These are phyloP conservation scores for Odontomyia ornata DNA, from an alignment of 2,888 invertebrate genomes.

Conservation along the genomic window DNA sequence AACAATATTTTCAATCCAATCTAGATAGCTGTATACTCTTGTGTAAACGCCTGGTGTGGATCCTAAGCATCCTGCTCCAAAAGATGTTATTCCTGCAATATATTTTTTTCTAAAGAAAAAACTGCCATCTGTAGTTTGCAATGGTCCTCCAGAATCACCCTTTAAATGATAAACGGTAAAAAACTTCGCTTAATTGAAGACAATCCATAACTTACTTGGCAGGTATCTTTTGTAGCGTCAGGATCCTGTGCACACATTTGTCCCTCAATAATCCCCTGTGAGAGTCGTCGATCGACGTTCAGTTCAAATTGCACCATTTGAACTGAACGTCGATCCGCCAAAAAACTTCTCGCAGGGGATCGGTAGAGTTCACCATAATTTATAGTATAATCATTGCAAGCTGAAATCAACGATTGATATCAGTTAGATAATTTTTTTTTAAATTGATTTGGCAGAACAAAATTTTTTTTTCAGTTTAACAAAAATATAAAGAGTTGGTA, in stretches of 20 bases:
- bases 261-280: background rate
- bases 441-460: too few relatives aligned
- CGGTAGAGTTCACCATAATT: background rate
- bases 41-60: constrained; percentile 54
- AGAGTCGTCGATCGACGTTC: constrained; percentile 6
- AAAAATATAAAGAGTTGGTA: too few relatives aligned
- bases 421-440: too few relatives aligned
- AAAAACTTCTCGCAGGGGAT: background rate
- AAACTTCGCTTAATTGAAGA: background rate
- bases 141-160: constrained; percentile 49
- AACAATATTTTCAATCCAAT: constrained; percentile 54
- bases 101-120: constrained; percentile 14
- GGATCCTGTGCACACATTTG: constrained; percentile 59
- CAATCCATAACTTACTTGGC: constrained; percentile 51
- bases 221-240: constrained; percentile 54
- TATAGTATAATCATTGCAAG: background rate
- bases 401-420: background rate
- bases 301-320: too few relatives aligned
- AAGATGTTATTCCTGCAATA: constrained; percentile 54
- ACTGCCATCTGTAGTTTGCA: background rate
- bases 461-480: too few relatives aligned
- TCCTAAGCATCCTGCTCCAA: constrained; percentile 53
- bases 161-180: constrained; percentile 20
- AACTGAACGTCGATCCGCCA: too few relatives aligned
- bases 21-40: constrained; percentile 53